Conservation (phyloP, 2,113 vertebrate genomes). For the Pagrus major region DNA sequence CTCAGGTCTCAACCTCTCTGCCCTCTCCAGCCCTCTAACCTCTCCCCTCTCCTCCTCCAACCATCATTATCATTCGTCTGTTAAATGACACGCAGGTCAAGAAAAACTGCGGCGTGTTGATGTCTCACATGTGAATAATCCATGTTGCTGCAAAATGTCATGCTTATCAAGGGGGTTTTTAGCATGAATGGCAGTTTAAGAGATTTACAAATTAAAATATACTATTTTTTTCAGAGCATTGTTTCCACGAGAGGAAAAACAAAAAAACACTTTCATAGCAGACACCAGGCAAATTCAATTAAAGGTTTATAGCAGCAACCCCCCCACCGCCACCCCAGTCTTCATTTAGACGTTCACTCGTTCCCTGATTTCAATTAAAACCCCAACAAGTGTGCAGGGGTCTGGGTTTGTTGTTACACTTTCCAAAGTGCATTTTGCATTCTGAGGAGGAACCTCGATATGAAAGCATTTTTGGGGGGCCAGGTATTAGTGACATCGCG, state of each 20-base stretch:
- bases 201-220: too few relatives aligned
- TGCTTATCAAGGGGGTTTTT: constrained; percentile 19
- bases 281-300: constrained; percentile 31
- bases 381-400: constrained; percentile 20
- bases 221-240: constrained; percentile 12
- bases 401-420: constrained; percentile 34
- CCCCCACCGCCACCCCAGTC: not conserved
- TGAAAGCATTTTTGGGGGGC: constrained; percentile 81
- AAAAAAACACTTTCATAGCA: constrained; percentile 3
- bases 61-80: constrained; percentile 70
- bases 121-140: constrained; percentile 70
- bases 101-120: constrained; percentile 59
- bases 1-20: constrained; percentile 78
- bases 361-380: constrained; percentile 61
- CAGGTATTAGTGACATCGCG: constrained; percentile 93
- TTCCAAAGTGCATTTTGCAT: constrained; percentile 48
- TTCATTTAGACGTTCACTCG: constrained; percentile 34
- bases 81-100: constrained; percentile 75
- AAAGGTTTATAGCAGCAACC: constrained; percentile 10
- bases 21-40: constrained; percentile 64
- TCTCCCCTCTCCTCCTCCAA: not conserved
- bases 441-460: constrained; percentile 51
- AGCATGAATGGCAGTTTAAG: not conserved
- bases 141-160: constrained; percentile 59
- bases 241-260: not conserved